Conservation (phyloP, 2,113 vertebrate genomes). For the Urocolius indicus region DNA sequence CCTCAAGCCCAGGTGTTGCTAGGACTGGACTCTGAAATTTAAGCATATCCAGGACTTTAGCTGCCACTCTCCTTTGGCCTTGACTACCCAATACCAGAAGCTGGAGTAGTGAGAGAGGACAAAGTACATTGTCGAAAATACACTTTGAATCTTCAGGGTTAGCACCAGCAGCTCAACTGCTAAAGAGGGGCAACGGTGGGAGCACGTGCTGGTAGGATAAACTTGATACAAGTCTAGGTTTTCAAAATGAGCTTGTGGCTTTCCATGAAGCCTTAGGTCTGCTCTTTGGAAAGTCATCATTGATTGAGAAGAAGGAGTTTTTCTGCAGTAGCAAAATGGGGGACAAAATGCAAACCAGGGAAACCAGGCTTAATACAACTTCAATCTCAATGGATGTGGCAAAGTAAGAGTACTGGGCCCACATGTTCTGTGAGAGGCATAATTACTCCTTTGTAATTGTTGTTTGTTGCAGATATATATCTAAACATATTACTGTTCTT, state of each 20-base stretch:
- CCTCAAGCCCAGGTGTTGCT: background rate
- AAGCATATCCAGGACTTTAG: background rate
- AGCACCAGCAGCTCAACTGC: background rate
- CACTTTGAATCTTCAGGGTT: background rate
- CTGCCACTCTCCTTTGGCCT: background rate
- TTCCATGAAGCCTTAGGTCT: background rate
- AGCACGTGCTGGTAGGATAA: background rate
- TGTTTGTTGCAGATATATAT: background rate
- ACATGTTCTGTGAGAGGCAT: background rate
- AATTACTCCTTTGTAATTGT: background rate
- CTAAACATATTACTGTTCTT: background rate
- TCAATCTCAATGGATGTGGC: background rate
- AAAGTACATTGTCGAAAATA: background rate
- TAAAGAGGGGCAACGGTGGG: fast-evolving
- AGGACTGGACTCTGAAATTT: background rate
- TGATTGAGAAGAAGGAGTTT: background rate
- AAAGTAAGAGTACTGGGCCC: background rate
- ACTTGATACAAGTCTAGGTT: background rate
- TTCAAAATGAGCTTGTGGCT: background rate
- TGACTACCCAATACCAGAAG: background rate
- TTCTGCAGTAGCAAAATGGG: background rate
- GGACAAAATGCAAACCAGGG: background rate
- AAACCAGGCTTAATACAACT: background rate
- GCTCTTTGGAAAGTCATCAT: background rate
- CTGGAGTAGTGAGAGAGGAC: background rate